Evolutionary conservation across 2,888 invertebrate species (phyloP), one percentile per base, ranked within the genome.

Genomic region (Sarcophaga subvicina): DNA sequence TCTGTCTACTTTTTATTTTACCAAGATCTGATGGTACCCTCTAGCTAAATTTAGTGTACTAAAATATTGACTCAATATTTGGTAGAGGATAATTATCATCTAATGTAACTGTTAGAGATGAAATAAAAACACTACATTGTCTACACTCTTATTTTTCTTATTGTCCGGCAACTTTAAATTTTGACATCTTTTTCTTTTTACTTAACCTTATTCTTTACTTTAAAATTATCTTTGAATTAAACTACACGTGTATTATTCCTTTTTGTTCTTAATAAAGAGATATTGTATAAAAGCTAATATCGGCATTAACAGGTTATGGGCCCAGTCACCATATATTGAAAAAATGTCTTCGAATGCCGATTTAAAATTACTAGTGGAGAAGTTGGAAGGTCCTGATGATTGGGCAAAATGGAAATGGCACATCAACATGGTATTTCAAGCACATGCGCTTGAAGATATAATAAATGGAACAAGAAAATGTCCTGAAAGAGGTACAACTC

Each of bases 401-500:
- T 49, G 49, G 49, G 49, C 49, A 49, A 49, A 49, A 49, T 49
- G 66, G 37, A 66, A 66, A 66, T 66, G 17, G 66, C 66, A 66
- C 66, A 66, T 66, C 14, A 66, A 66, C 37, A 37, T 66, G 66
- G n/a, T 66, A n/a, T 66, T 66, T 66, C 66, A 45, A 37, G 66
- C 66, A 66, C 66, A 66, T 37, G 66, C 66, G 37, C 66, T 66
- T 66, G 66, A 66, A 66, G 66, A 66, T 66, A n/a, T 66, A 37
- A 17, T 22, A 22, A 37, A 17, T n/a, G 37, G 37, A 37, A 37
- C 3, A 14, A 66, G 37, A 45, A 37, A 37, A n/a, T 66, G 66
- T 17, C 45, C 66, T 2, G 37, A 12, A 37, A n/a, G n/a, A 66
- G 66, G 37, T n/a, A 14, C 66, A 6, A 66, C 37, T 66, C 66